Evolutionary conservation across 64 coral and sea anemone species (phyloP).

Genomic region (Actinia equina): DNA sequence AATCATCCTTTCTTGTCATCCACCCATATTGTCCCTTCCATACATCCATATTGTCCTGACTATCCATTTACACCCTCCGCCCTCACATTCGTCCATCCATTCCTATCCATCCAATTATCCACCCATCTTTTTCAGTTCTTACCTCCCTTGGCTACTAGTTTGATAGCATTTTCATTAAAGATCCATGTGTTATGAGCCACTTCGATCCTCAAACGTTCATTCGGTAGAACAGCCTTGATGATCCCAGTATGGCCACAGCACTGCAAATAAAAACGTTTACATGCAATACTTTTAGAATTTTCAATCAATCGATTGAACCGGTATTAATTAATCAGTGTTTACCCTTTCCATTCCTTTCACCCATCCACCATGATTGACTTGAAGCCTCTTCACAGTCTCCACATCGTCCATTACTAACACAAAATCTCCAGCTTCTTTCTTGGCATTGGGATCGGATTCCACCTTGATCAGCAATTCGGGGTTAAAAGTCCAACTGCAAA

Average conservation of each 20-base stretch:
- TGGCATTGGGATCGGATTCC: not conserved
- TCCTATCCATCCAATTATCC: too few species aligned
- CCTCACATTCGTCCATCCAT: too few species aligned
- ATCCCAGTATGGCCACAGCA: not conserved
- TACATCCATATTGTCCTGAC: not conserved
- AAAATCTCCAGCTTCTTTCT: slow-evolving; percentile 1
- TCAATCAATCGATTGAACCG: not conserved
- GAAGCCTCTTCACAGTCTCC: not conserved
- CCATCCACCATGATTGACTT: slow-evolving; percentile 4
- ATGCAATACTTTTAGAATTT: too few species aligned
- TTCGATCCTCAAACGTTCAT: not conserved
- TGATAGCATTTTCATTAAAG: not conserved
- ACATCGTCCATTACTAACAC: slow-evolving; percentile 8
- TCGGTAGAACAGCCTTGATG: slow-evolving; percentile 1
- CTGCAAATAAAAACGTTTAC: not conserved
- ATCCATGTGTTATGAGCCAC: slow-evolving; percentile 2
- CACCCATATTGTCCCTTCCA: too few species aligned
- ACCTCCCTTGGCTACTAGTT: slow-evolving; percentile 4
- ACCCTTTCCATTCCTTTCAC: not conserved
- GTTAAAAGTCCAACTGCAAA: not conserved
- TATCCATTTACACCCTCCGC: too few species aligned
- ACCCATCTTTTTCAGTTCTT: not conserved
- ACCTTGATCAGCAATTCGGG: not conserved
- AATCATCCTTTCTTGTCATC: too few species aligned
- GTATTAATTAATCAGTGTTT: not conserved